phyloP scores from a whole-genome alignment of 2,797 vertebrate species.

The Telmatherina bonti region DNA sequence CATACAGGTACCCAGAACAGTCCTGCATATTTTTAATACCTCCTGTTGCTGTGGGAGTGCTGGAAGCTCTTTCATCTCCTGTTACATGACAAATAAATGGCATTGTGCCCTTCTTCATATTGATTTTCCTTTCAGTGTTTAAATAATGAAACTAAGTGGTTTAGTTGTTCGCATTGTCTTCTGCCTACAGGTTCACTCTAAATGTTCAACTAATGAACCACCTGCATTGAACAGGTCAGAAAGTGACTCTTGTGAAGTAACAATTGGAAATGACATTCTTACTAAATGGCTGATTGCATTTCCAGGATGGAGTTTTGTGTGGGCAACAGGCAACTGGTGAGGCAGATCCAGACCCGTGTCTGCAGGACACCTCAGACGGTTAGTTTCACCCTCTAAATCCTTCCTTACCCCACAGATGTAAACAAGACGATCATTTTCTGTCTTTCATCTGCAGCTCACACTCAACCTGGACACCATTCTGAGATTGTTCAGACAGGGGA shows the following conservation, averaged over 20 bases:
- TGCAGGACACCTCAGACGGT: constrained; percentile 40
- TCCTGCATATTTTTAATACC: neutral
- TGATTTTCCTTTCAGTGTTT: neutral
- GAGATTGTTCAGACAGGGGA: constrained; percentile 38
- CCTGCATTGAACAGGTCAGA: constrained; percentile 33
- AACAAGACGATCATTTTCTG: no score
- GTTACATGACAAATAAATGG: neutral
- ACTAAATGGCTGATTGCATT: neutral
- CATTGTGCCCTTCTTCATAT: neutral
- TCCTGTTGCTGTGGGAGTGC: neutral
- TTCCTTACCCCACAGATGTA: no score
- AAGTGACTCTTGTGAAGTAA: neutral
- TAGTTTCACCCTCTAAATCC: neutral
- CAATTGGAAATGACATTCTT: neutral
- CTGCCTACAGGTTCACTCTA: constrained; percentile 32
- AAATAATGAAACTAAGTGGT: neutral
- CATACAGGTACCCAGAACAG: constrained; percentile 50
- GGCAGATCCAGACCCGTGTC: neutral
- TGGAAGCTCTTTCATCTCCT: neutral
- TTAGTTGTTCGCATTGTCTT: neutral
- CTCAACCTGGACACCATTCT: constrained; percentile 49
- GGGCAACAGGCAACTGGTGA: neutral
- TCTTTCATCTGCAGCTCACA: constrained; percentile 26
- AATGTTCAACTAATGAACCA: neutral
- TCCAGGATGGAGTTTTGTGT: constrained; percentile 36